These are phyloP conservation scores for Agrotis puta DNA, from an alignment of 2,888 invertebrate genomes.

Conservation along the genomic window DNA sequence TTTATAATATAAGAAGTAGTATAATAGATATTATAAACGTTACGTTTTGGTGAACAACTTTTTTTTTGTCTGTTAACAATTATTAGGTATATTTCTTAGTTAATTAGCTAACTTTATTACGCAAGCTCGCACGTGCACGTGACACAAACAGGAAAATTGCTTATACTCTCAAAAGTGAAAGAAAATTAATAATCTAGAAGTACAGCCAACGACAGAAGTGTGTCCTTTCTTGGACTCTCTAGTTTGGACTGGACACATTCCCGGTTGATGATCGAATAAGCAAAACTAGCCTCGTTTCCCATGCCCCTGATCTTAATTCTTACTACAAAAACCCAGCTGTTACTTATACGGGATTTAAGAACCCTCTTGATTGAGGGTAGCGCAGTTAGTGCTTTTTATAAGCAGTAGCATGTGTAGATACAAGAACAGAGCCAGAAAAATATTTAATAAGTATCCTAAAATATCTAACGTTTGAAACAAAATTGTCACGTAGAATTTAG, in stretches of 20 bases:
- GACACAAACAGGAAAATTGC: constrained; percentile 4
- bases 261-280: background rate
- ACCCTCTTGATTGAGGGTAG: no score
- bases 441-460: background rate
- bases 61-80: background rate
- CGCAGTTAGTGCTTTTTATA: no score
- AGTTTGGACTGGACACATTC: background rate
- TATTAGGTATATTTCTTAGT: background rate
- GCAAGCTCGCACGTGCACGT: constrained; percentile 13
- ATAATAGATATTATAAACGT: no score
- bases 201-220: background rate
- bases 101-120: constrained; percentile 15
- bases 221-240: background rate
- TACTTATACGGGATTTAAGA: no score
- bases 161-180: background rate
- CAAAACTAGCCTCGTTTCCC: no score
- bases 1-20: no score
- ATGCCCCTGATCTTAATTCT: no score
- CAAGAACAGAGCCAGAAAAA: no score
- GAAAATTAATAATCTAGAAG: background rate
- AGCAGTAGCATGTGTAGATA: no score
- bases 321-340: no score
- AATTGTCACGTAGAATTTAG: background rate
- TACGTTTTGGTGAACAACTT: background rate
- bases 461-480: background rate